These are phyloP conservation scores for Orientallactaga bullata DNA, from an alignment of 2,113 vertebrate genomes.

Conservation along the genomic window DNA sequence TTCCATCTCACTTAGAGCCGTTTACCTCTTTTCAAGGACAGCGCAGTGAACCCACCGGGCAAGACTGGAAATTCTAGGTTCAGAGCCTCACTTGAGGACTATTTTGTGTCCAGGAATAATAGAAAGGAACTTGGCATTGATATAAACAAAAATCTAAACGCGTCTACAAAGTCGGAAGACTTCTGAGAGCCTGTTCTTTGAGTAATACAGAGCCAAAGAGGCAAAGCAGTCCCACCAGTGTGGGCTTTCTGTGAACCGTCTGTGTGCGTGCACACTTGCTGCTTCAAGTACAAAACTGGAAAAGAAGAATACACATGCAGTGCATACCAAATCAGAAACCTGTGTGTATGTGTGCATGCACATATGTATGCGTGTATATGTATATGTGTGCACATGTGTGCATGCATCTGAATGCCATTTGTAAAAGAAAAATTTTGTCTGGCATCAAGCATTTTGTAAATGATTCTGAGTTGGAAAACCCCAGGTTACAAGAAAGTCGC, in stretches of 20 bases:
- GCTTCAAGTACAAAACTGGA: background rate
- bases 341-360: background rate
- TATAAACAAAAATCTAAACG: background rate
- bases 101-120: background rate
- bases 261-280: background rate
- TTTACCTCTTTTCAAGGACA: background rate
- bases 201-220: background rate
- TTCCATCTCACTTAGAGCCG: background rate
- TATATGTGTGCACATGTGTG: background rate
- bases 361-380: background rate
- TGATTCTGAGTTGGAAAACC: background rate
- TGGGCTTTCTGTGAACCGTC: background rate
- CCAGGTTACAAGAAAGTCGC: background rate
- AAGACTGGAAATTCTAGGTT: background rate
- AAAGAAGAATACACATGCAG: background rate
- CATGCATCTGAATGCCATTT: background rate
- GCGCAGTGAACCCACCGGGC: background rate
- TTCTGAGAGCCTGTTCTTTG: background rate
- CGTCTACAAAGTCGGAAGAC: background rate
- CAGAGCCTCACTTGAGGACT: background rate
- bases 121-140: background rate
- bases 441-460: background rate
- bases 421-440: background rate
- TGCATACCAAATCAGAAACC: background rate
- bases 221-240: background rate